Evolutionary conservation across 2,797 vertebrate genomes (phyloP).

Genomic region (Serranus cabrilla): DNA sequence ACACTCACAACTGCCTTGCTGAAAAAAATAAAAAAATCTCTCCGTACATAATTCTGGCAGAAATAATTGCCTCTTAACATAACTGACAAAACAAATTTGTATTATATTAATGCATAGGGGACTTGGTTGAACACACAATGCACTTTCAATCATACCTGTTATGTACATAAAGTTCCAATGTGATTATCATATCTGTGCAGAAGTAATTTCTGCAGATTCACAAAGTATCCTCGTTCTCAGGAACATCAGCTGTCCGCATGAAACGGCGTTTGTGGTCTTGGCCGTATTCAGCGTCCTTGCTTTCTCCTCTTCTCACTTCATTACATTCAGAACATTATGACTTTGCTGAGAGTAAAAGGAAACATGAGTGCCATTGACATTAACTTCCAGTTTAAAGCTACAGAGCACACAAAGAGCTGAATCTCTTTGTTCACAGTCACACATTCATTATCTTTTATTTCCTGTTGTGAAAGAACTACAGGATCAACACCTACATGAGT

Average conservation of each 20-base stretch:
- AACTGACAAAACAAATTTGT: background rate
- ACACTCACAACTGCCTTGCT: too few species aligned
- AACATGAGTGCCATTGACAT: constrained; percentile 54
- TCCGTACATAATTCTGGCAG: background rate
- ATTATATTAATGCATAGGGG: too few species aligned
- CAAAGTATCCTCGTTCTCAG: constrained; percentile 25
- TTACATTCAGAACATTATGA: constrained; percentile 75
- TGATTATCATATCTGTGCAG: constrained; percentile 4
- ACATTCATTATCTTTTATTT: constrained; percentile 13
- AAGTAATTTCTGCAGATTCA: constrained; percentile 30
- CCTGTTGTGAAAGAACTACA: background rate
- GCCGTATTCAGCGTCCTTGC: constrained; percentile 60
- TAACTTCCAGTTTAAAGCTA: constrained; percentile 57
- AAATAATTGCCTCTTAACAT: too few species aligned
- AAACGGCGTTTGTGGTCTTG: constrained; percentile 32
- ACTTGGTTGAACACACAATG: background rate
- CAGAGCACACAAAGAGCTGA: constrained; percentile 25
- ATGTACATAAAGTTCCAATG: constrained; percentile 2
- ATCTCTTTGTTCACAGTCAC: constrained; percentile 18
- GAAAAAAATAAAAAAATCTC: background rate
- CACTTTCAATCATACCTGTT: background rate
- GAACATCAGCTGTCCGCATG: constrained; percentile 42
- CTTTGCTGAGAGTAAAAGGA: constrained; percentile 63
- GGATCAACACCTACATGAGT: constrained; percentile 5
- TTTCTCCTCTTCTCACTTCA: constrained; percentile 70